Base-by-base conservation (phyloP, 2,888 invertebrate genomes). In the Dendrolimus pini region DNA sequence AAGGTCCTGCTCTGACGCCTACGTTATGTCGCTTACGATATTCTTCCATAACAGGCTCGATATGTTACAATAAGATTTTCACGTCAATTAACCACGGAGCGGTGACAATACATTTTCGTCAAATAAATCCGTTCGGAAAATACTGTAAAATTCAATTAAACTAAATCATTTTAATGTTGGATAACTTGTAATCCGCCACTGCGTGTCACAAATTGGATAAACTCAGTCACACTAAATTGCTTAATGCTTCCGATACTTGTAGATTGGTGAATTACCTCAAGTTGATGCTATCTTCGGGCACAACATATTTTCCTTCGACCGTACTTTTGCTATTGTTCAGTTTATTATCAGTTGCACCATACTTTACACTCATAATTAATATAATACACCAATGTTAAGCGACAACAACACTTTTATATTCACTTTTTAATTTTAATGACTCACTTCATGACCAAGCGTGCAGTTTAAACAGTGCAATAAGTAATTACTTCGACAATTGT, bases 331-430 rank as follows among this genome's bases (percentile, higher is more conserved):
- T 80, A 59, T 77, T 75, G 30, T 30, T n/a, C n/a, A n/a, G n/a
- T n/a, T n/a, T n/a, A 41, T 68, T 71, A 61, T 80, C 80, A 53
- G 83, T 89, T 9, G 89, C 77, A 60, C 89, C 89, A 67, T 89
- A 89, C 70, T 82, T 88, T 2, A 77, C 74, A 76, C 75, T 80
- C 85, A 85, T 85, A 67, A 70, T 82, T 58, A 47, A 47, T 9
- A 47, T 60, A 58, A 55, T 61, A 66, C 58, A 65, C 12, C 9
- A 47, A 47, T 9, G 47, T 9, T 47, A 65, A 61, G 60, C 56
- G 54, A 56, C 57, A 54, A 58, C 59, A 62, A 61, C 62, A 62
- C 62, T 62, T 60, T 9, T 47, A 47, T 47, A 12, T 47, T 47
- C 47, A 47, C 47, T 47, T 10, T 47, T 47, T 47, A 3, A 47